Evolutionary conservation across 2,888 invertebrate species (phyloP), one percentile per base, ranked within the genome.

Genomic region (Stenotaenia linearis): DNA sequence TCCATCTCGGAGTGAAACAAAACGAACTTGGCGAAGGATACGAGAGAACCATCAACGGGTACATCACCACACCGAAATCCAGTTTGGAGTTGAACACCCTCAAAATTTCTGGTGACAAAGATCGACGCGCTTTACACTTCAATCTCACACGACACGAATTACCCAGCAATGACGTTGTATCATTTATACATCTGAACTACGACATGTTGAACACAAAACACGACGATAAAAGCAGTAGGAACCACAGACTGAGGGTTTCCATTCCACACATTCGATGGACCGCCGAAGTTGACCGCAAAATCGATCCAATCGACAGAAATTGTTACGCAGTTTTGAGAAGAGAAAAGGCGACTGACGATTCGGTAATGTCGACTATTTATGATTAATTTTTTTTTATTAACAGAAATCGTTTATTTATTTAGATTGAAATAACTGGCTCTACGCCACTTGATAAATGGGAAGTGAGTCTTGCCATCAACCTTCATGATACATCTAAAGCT

Each of bases 241-340:
- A n/a, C 4, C 78, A 78, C 12, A 1, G n/a, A 56, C n/a, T 56
- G 18, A 2, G 61, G 9, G 28, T 78, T 10, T 6, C 30, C 2
- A 50, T 78, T 61, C 78, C 78, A 2, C 0, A 61, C 7, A n/a
- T 78, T 30, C 78, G 78, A n/a, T 78, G 78, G 78, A 69, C 32
- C n/a, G n/a, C 15, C 9, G 69, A 61, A 30, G 5, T 78, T 12
- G 30, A 56, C 30, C 56, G 78, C 10, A 69, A 56, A 30, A 0
- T 2, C 0, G n/a, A 56, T 30, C 0, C 1, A 18, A 15, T 78
- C 18, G 78, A 78, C 30, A 61, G 3, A 15, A 61, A 61, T 18
- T 61, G n/a, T 56, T 30, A 12, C 56, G 56, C 21, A 9, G 15
- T 61, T 28, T 28, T 78, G n/a, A 61, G 12, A 56, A n/a, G 78